A percentile compares a stretch with the other conserved stretches of the same genome.
Conservation (phyloP, 1,140 invertebrate species). For the Phthorimaea operculella region DNA sequence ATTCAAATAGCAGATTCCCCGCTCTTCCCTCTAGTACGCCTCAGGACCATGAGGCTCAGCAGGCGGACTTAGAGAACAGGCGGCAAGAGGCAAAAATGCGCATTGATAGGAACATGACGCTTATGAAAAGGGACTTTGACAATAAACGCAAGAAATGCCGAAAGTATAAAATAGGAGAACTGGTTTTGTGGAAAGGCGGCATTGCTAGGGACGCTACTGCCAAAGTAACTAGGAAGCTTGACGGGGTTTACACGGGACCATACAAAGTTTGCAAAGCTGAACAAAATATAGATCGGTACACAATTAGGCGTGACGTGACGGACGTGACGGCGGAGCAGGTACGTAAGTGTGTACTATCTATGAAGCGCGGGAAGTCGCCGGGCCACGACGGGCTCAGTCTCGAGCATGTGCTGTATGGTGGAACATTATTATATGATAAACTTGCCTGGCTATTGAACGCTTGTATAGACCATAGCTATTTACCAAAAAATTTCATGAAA, state of each 20-base stretch:
- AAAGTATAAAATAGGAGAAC: constrained; percentile 11
- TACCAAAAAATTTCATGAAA: too few relatives aligned
- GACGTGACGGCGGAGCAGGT: too few relatives aligned
- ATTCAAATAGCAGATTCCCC: constrained; percentile 4
- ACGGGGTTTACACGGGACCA: constrained; percentile 9
- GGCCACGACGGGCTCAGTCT: too few relatives aligned
- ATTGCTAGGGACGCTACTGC: constrained; percentile 5
- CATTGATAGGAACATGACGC: constrained; percentile 13
- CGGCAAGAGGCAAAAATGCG: constrained; percentile 10
- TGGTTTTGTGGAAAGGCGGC: constrained; percentile 16
- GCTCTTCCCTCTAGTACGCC: not conserved
- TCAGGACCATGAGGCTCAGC: not conserved
- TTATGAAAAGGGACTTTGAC: constrained; percentile 13
- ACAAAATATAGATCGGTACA: constrained; percentile 10
- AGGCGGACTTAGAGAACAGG: not conserved
- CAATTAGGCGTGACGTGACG: too few relatives aligned
- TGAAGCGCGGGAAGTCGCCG: too few relatives aligned
- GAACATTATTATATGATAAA: too few relatives aligned
- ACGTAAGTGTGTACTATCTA: too few relatives aligned
- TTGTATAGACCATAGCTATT: too few relatives aligned
- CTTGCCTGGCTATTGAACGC: too few relatives aligned
- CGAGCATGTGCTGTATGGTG: too few relatives aligned
- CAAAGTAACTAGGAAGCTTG: constrained; percentile 6
- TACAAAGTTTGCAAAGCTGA: constrained; percentile 11
- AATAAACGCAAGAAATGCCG: constrained; percentile 8